A percentile compares a stretch with the other conserved stretches of the same genome.
Conservation (phyloP, 2,888 invertebrate genomes). For the Xestoiulus laeticollis region DNA sequence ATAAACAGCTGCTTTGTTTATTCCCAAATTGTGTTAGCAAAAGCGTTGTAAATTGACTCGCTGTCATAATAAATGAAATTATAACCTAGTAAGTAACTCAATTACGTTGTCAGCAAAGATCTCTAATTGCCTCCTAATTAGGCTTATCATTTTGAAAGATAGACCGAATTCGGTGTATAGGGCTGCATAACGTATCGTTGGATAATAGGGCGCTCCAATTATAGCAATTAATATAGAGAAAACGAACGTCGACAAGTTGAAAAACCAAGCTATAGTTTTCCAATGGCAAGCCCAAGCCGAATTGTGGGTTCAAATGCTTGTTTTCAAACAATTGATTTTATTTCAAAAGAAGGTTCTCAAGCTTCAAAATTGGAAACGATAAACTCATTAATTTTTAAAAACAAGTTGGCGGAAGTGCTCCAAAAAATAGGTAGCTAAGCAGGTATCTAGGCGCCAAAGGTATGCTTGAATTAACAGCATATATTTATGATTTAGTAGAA, state of each 20-base stretch:
- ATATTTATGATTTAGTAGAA: constrained; percentile 5
- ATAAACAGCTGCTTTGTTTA: constrained; percentile 43
- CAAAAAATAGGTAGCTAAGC: constrained; percentile 7
- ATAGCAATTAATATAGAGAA: not conserved
- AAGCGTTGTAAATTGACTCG: constrained; percentile 27
- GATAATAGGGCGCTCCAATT: not conserved
- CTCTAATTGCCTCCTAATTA: constrained; percentile 28
- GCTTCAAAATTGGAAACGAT: not conserved
- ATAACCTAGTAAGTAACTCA: not conserved
- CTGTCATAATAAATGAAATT: constrained; percentile 43
- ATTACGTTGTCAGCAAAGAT: constrained; percentile 41
- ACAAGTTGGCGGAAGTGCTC: not conserved
- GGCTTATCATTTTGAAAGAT: constrained; percentile 10
- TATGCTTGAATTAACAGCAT: constrained; percentile 4
- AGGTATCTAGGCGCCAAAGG: constrained; percentile 3
- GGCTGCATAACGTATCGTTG: not conserved
- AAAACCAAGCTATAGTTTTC: not conserved
- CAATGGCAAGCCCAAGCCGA: not conserved
- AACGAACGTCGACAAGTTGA: not conserved
- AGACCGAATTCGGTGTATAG: not conserved
- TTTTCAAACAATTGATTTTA: not conserved
- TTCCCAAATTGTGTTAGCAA: constrained; percentile 35
- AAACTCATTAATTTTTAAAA: not conserved
- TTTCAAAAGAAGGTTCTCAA: not conserved
- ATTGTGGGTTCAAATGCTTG: not conserved